A percentile compares a stretch with the other conserved stretches of the same genome.
These are phyloP conservation scores for Pungitius pungitius DNA, from an alignment of 2,113 vertebrate genomes.

Conservation along the genomic window DNA sequence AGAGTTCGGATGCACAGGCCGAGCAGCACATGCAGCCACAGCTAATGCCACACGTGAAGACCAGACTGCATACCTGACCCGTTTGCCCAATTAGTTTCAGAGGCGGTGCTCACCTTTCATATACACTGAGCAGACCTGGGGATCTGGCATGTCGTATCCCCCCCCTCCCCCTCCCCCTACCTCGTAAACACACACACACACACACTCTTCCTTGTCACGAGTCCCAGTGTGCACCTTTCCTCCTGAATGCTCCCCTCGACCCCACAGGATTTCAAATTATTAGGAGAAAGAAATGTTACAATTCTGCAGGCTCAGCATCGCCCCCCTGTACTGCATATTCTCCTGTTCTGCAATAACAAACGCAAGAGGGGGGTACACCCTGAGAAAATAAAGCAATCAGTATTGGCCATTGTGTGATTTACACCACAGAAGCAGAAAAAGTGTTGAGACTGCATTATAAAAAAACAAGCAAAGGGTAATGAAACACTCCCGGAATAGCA, in stretches of 20 bases:
- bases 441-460: constrained; percentile 80
- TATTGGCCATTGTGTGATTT: constrained; percentile 77
- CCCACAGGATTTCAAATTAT: constrained; percentile 68
- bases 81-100: constrained; percentile 15
- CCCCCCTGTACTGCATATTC: constrained; percentile 64
- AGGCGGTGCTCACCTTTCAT: constrained; percentile 44
- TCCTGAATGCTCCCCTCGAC: constrained; percentile 19
- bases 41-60: constrained; percentile 35
- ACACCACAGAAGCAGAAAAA: constrained; percentile 75
- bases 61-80: constrained; percentile 46
- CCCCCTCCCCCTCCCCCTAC: not conserved
- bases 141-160: constrained; percentile 13
- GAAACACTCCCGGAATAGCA: constrained; percentile 70
- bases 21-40: constrained; percentile 22
- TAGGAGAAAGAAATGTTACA: constrained; percentile 67
- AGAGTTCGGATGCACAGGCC: constrained; percentile 43
- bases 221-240: constrained; percentile 35
- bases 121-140: constrained; percentile 27
- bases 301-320: constrained; percentile 75
- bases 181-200: not conserved
- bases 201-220: not conserved
- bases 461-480: constrained; percentile 81
- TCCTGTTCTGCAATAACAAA: constrained; percentile 80
- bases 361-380: constrained; percentile 68
- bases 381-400: constrained; percentile 82